Evolutionary conservation across 2,113 vertebrate genomes (phyloP).

Genomic region (Daboia siamensis): DNA sequence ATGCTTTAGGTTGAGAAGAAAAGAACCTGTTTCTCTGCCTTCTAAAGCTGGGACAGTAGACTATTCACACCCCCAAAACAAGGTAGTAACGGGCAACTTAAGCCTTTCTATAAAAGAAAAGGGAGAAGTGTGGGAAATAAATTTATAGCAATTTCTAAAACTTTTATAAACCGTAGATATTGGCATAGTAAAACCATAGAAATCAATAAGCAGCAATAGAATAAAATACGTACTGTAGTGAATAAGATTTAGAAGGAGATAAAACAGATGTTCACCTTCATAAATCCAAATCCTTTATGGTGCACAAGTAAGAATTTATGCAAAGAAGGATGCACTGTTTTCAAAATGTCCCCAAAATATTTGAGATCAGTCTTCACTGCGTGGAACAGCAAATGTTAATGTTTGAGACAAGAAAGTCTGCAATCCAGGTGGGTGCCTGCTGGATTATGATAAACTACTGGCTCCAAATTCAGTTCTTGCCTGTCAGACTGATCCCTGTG

Average conservation of each 20-base stretch:
- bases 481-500: not conserved
- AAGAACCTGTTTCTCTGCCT: not conserved
- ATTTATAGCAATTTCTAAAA: not conserved
- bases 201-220: not conserved
- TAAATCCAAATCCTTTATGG: not conserved
- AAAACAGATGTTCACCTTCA: not conserved
- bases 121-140: not conserved
- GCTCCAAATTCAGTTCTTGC: not conserved
- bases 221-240: not conserved
- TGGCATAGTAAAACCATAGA: not conserved
- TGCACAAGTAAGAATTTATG: not conserved
- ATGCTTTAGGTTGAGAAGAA: not conserved
- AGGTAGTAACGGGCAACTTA: not conserved
- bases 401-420: not conserved
- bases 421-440: not conserved
- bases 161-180: not conserved
- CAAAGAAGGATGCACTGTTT: not conserved
- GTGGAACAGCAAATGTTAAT: not conserved
- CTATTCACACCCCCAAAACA: not conserved
- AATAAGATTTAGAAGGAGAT: not conserved
- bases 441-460: not conserved
- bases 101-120: not conserved
- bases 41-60: not conserved
- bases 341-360: not conserved
- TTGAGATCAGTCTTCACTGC: not conserved